Evolutionary conservation across 2,113 vertebrate species (phyloP).

Genomic region (Sinocyclocheilus rhinocerous): DNA sequence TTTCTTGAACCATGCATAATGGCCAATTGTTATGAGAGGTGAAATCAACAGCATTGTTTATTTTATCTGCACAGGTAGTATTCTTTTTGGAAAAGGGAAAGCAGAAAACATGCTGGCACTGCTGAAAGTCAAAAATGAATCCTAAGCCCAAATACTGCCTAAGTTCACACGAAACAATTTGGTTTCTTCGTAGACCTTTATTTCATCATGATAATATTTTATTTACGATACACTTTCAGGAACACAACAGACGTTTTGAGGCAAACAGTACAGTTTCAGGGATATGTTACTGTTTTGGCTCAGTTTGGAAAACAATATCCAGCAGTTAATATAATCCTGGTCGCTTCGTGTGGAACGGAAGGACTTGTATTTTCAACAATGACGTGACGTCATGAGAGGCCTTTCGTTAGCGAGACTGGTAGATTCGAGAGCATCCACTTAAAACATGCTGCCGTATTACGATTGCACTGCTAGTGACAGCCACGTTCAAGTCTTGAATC

Average conservation of each 20-base stretch:
- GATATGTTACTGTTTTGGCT: constrained; percentile 29
- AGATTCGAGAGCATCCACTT: not conserved
- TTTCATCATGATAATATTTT: constrained; percentile 46
- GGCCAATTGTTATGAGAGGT: not conserved
- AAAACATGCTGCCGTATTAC: constrained; percentile 1
- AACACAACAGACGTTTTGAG: constrained; percentile 41
- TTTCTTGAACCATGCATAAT: not conserved
- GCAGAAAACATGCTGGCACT: constrained; percentile 12
- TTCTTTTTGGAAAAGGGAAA: not conserved
- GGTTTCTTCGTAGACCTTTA: constrained; percentile 44
- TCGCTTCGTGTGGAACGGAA: not conserved
- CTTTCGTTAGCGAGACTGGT: constrained; percentile 1
- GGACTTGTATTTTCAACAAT: not conserved
- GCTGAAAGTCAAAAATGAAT: too few species aligned
- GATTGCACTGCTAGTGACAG: constrained; percentile 17
- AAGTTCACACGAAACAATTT: not conserved
- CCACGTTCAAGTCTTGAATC: not conserved
- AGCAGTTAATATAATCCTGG: not conserved
- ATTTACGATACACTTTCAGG: constrained; percentile 50
- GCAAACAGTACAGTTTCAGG: constrained; percentile 32
- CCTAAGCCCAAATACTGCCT: not conserved
- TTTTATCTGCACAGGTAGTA: not conserved
- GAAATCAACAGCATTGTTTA: not conserved
- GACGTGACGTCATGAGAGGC: not conserved
- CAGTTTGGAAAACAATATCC: constrained; percentile 29